These are phyloP conservation scores for Allygus modestus DNA, from an alignment of 2,888 invertebrate species.

Conservation along the genomic window DNA sequence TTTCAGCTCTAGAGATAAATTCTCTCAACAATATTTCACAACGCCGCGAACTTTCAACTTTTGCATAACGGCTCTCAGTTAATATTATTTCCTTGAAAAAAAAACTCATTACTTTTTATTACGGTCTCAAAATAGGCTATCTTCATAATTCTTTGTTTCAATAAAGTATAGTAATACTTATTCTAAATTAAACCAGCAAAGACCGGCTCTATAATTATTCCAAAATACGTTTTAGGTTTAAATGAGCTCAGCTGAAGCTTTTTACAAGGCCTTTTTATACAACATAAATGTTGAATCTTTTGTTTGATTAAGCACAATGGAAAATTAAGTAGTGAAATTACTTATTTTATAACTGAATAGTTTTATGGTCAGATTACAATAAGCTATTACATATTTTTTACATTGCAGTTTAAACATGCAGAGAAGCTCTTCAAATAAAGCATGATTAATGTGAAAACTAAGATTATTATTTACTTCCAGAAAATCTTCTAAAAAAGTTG, in stretches of 20 bases:
- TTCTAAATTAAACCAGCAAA: too few relatives aligned
- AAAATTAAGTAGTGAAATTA: background rate
- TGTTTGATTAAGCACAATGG: background rate
- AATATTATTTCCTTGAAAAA: background rate
- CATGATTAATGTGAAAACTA: too few relatives aligned
- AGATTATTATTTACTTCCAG: too few relatives aligned
- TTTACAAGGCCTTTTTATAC: background rate
- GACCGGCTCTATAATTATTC: background rate
- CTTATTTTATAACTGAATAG: background rate
- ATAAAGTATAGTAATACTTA: background rate
- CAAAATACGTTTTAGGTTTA: background rate
- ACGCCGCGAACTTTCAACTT: conserved; percentile 28
- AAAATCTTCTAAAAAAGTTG: too few relatives aligned
- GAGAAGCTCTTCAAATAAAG: too few relatives aligned
- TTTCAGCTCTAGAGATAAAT: conserved; percentile 16
- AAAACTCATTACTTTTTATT: conserved; percentile 30
- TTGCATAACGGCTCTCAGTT: conserved; percentile 21
- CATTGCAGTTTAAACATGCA: too few relatives aligned
- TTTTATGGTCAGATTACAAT: too few relatives aligned
- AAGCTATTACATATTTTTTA: too few relatives aligned
- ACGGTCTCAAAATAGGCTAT: background rate
- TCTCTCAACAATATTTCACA: conserved; percentile 17
- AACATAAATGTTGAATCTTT: background rate
- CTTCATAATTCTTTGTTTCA: background rate
- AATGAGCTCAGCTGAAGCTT: background rate